Evolutionary conservation across 2,888 invertebrate genomes (phyloP), one percentile per base, ranked within the genome.

Genomic region (Rosalia funebris): DNA sequence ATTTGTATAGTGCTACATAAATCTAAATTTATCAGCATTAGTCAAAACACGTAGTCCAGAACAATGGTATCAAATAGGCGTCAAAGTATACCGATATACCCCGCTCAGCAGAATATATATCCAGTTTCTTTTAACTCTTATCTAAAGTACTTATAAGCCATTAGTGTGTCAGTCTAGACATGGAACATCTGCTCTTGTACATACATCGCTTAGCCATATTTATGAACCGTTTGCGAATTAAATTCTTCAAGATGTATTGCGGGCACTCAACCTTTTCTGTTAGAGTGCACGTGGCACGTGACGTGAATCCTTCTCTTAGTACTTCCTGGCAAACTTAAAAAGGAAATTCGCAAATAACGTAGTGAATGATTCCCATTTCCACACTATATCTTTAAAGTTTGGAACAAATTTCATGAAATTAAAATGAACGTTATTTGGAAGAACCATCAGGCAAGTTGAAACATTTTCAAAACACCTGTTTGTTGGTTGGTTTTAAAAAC

Each of bases 131-230:
- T 34, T 34, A 11, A 3, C 34, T 34, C 34, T 34, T 34, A 34
- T 34, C 34, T 11, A 34, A 34, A n/a, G 34, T 34, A 34, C 34
- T 34, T 34, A 34, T 34, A 34, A 34, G 34, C 34, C 34, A 34
- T 34, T 34, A 34, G 5, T n/a, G 34, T 34, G 34, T 41, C 16
- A 41, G 41, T 41, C 41, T 41, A 41, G 41, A 41, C 41, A 41
- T 14, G 14, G 16, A 14, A 15, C 42, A 42, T 42, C 42, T 42
- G 42, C 42, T 42, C 17, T 42, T 42, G 17, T 42, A 42, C 17
- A 11, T 14, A 25, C 4, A 34, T 34, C 34, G 34, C 10, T 34
- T 34, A n/a, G 11, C 34, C n/a, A 10, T 42, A 17, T 42, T 17
- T 42, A 19, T 42, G 42, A 7, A 19, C 42, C 19, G 1, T 15